Percentiles rank a stretch among this genome's conserved stretches.
Evolutionary conservation across 2,888 invertebrate genomes (phyloP).

Genomic region (Sericinus montela): DNA sequence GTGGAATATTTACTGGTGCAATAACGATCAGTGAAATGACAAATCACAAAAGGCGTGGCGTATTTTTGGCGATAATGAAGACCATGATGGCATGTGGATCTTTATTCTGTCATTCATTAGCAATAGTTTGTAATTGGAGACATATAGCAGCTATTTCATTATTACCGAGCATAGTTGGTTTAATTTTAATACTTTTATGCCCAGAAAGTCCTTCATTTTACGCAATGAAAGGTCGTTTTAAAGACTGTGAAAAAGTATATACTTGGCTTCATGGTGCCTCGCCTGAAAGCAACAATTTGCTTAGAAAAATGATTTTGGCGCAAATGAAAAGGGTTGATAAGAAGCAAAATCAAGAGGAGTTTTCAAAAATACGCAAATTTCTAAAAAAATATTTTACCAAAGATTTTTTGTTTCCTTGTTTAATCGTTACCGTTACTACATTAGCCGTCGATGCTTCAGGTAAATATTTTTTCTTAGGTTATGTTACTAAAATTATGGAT

Average conservation of each 20-base stretch:
- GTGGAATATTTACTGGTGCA: slow-evolving; percentile 32
- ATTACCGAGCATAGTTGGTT: slow-evolving; percentile 24
- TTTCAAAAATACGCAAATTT: slow-evolving; percentile 9
- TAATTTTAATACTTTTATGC: slow-evolving; percentile 46
- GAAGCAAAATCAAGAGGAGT: background rate
- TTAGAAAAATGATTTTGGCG: slow-evolving; percentile 26
- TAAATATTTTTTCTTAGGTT: background rate
- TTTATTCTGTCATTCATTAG: too few species aligned
- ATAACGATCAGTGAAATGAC: slow-evolving; percentile 40
- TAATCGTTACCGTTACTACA: slow-evolving; percentile 30
- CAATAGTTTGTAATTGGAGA: too few species aligned
- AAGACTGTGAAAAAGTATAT: slow-evolving; percentile 37
- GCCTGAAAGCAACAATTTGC: background rate
- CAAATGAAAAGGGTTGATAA: slow-evolving; percentile 24
- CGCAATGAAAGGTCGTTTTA: slow-evolving; percentile 38
- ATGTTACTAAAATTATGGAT: slow-evolving; percentile 32
- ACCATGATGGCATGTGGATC: too few species aligned
- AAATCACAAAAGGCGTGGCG: too few species aligned
- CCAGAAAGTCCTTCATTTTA: slow-evolving; percentile 39
- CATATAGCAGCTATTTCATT: slow-evolving; percentile 27
- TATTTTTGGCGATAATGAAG: too few species aligned
- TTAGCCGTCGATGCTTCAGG: slow-evolving; percentile 31
- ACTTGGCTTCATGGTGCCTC: slow-evolving; percentile 34
- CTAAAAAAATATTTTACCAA: slow-evolving; percentile 25
- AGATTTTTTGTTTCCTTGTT: slow-evolving; percentile 37